A percentile compares a stretch with the other conserved stretches of the same genome.
These are phyloP conservation scores for Crax fasciolata DNA, from an alignment of 2,797 vertebrate genomes.

Conservation along the genomic window DNA sequence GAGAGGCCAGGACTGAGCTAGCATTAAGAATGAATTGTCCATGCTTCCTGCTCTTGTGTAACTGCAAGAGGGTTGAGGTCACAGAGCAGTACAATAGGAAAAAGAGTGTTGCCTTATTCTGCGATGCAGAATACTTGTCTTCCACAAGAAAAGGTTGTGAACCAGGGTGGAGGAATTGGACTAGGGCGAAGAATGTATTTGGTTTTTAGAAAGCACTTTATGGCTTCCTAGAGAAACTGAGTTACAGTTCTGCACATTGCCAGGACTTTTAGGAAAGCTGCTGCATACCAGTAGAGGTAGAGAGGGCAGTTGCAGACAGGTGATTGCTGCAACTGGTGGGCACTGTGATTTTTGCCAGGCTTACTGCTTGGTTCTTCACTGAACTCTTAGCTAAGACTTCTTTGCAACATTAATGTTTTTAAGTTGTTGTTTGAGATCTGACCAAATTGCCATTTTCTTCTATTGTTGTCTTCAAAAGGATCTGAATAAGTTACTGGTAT, in stretches of 20 bases:
- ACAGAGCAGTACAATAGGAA: not conserved
- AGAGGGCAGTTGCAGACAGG: not conserved
- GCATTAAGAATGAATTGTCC: constrained; percentile 49
- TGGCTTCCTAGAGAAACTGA: constrained; percentile 13
- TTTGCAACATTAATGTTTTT: not conserved
- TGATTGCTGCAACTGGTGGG: not conserved
- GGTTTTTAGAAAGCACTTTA: constrained; percentile 33
- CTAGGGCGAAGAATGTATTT: not conserved
- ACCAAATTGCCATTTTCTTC: not conserved
- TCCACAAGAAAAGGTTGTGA: constrained; percentile 13
- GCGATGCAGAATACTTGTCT: not conserved
- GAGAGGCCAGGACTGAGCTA: constrained; percentile 77
- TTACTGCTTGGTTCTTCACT: constrained; percentile 3
- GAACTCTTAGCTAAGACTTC: not conserved
- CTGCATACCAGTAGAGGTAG: not conserved
- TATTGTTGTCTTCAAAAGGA: not conserved
- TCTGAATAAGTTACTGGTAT: not conserved
- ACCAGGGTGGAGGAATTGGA: not conserved
- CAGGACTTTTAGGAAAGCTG: not conserved
- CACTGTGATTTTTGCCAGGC: not conserved
- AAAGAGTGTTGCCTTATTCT: not conserved
- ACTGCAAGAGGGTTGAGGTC: constrained; percentile 20
- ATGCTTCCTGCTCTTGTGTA: constrained; percentile 43
- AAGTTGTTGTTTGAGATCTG: constrained; percentile 1
- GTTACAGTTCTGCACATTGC: not conserved